Base-by-base conservation (phyloP, 2,888 invertebrate genomes). In the Platycheirus rosarum region DNA sequence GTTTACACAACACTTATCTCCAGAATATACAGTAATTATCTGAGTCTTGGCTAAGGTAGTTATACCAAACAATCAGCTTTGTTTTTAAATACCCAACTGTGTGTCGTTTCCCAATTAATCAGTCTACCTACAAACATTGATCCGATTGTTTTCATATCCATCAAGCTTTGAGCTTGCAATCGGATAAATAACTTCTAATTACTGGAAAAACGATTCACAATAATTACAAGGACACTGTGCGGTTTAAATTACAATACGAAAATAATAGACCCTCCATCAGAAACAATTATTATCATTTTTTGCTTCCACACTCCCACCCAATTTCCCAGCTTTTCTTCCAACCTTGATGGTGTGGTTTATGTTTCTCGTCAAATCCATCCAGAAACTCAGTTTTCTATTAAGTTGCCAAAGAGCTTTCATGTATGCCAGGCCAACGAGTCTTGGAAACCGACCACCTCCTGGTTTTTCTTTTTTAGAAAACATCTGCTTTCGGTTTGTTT, bases 181-280 rank as follows among this genome's bases (percentile, higher is more conserved):
- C 3, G 1, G 35, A 35, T 18, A 35, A 35, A n/a, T n/a, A 49
- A 14, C 5, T 49, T 2, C 29, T 49, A 49, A 49, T 49, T 49
- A 29, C 29, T 49, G 9, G 44, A 44, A 44, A 44, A 44, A 44
- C 18, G 44, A 44, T 44, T 18, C 18, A 18, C 44, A 44, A n/a
- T n/a, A n/a, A 13, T 44, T 18, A 18, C 16, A 44, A 26, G 7
- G 23, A 6, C 13, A 6, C 13, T 26, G 23, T 48, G 48, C 26
- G 51, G 51, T 53, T 53, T 53, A 1, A n/a, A 35, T 35, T 35
- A 35, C 16, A 35, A 53, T 32, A 51, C 11, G 1, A 53, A 51
- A 51, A 35, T 11, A 18, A 18, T 35, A 35, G 35, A n/a, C 35
- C 18, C 11, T 35, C 6, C 18, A 29, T 53, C 18, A 11, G 35